These are phyloP conservation scores for Thereva nobilitata DNA, from an alignment of 2,888 invertebrate genomes.

Conservation along the genomic window DNA sequence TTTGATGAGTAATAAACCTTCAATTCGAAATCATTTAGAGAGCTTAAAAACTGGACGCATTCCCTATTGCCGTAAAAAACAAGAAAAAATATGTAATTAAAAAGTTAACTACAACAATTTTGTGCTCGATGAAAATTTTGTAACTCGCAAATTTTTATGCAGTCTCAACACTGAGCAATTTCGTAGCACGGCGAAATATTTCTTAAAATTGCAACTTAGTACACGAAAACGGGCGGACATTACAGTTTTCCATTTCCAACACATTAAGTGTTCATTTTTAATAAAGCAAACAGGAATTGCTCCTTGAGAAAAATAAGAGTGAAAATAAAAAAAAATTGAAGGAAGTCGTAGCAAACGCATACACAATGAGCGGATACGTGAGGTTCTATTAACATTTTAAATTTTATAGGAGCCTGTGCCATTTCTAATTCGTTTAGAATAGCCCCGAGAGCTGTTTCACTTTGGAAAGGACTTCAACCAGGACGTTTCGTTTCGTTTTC, in stretches of 20 bases:
- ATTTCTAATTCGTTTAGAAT: constrained; percentile 40
- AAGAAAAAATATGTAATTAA: too few species aligned
- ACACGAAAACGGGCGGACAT: constrained; percentile 12
- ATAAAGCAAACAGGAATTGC: constrained; percentile 27
- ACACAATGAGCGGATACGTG: constrained; percentile 25
- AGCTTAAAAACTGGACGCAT: too few species aligned
- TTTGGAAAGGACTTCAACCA: constrained; percentile 6
- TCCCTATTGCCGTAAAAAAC: too few species aligned
- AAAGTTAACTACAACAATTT: too few species aligned
- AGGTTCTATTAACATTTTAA: constrained; percentile 37
- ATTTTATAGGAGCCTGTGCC: constrained; percentile 37
- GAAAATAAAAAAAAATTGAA: constrained; percentile 27
- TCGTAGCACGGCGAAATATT: not conserved
- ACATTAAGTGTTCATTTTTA: constrained; percentile 27
- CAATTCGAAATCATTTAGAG: too few species aligned
- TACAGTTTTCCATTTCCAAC: constrained; percentile 12
- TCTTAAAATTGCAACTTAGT: constrained; percentile 19
- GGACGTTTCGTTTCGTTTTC: constrained; percentile 7
- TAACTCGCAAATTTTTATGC: too few species aligned
- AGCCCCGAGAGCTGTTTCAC: constrained; percentile 27
- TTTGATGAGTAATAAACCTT: too few species aligned
- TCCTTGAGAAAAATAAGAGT: constrained; percentile 25
- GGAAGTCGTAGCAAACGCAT: constrained; percentile 20
- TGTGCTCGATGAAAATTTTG: too few species aligned
- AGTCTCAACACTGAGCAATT: too few species aligned